A percentile compares a stretch with the other conserved stretches of the same genome.
Evolutionary conservation across 2,888 invertebrate species (phyloP).

Genomic region (Beris chalybata): DNA sequence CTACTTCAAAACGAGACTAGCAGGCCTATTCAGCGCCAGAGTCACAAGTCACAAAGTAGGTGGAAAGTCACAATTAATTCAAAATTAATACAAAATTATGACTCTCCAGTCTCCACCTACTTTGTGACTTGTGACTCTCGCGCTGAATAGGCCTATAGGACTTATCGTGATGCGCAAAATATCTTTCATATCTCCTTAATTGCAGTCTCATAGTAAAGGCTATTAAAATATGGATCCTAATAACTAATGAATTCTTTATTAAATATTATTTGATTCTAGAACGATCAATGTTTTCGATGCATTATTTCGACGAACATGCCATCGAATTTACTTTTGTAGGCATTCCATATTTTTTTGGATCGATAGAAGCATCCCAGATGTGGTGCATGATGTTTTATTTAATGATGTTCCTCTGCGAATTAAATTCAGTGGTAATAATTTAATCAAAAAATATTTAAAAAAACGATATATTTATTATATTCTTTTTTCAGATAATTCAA

Average conservation of each 20-base stretch:
- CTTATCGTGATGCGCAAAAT: too few relatives aligned
- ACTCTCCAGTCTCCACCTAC: too few relatives aligned
- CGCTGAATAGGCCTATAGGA: too few relatives aligned
- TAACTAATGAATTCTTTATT: background rate
- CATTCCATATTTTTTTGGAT: constrained; percentile 70
- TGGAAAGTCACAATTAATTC: too few relatives aligned
- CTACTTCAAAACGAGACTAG: too few relatives aligned
- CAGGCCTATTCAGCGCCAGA: too few relatives aligned
- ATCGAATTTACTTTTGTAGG: constrained; percentile 61
- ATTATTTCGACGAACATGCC: constrained; percentile 3
- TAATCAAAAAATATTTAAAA: background rate
- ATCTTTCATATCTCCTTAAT: too few relatives aligned
- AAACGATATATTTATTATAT: background rate
- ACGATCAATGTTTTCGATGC: background rate
- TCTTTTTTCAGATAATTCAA: constrained; percentile 9
- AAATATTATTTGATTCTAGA: constrained; percentile 1
- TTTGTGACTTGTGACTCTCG: too few relatives aligned
- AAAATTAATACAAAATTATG: too few relatives aligned
- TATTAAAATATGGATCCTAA: background rate
- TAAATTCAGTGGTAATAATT: constrained; percentile 38
- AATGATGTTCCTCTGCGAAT: constrained; percentile 72
- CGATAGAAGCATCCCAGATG: constrained; percentile 71
- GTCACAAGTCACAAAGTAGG: too few relatives aligned
- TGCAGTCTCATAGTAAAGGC: too few relatives aligned
- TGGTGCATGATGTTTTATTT: constrained; percentile 76